Base-by-base conservation (phyloP, 2,888 invertebrate genomes). In the Cataglyphis cursor region DNA sequence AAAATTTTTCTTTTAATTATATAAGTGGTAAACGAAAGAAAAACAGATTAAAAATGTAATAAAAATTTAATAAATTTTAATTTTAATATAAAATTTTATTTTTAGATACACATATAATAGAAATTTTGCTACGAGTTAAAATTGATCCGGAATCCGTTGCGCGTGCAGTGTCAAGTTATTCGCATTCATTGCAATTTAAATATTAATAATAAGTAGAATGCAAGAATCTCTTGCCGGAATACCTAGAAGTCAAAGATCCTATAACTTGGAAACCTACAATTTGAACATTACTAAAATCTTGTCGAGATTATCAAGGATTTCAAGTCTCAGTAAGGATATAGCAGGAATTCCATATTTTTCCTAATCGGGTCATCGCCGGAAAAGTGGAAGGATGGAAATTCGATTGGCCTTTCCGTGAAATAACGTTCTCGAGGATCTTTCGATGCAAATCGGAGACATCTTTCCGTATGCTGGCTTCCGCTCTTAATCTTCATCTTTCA, bases 401-500 rank as follows among this genome's bases (percentile, higher is more conserved):
- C 70, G 66, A 44, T 72, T 75, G 57, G 78, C 54, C 59, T 82
- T 82, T 76, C 82, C 68, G 28, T 81, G 64, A 65, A 62, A 68
- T 44, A 54, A 66, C 70, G 24, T 64, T 61, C 68, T n/a, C 35
- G 24, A 57, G 72, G 64, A 70, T 61, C 48, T 68, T 24, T 35
- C 54, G 73, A 90, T 89, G 90, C 84, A 82, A 88, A 89, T 89
- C 82, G 85, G 59, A 62, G 44, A 18, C 21, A 74, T 74, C 38
- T 28, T 81, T 82, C 15, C 18, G 41, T 24, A 31, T 84, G 28
- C 59, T 31, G 48, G 54, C 74, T 89, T 87, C 64, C 87, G 54
- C 21, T 87, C 81, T 75, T 82, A 82, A 88, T 89, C 88, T 84
- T 64, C 76, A 86, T 88, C 84, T 81, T 89, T 89, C 86, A 86